Conservation (phyloP, 2,113 vertebrate genomes). For the Festucalex cinctus region DNA sequence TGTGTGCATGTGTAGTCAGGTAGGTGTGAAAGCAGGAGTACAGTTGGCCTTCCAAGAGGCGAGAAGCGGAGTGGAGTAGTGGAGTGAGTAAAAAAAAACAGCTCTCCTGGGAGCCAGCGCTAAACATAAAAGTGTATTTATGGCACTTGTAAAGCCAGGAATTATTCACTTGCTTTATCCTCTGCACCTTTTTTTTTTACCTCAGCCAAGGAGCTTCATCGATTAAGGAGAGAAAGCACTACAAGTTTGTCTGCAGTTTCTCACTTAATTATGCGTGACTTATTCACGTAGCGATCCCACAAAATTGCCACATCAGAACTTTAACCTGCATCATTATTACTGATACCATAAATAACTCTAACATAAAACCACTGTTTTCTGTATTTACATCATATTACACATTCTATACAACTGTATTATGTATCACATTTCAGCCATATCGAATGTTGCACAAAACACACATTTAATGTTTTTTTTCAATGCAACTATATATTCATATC, state of each 20-base stretch:
- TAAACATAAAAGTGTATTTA: slow-evolving; percentile 19
- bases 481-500: too few species aligned
- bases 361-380: neutral
- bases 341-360: too few species aligned
- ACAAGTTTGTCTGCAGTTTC: too few species aligned
- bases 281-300: too few species aligned
- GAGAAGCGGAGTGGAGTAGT: slow-evolving; percentile 10
- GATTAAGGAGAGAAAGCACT: neutral
- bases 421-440: neutral
- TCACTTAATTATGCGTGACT: too few species aligned
- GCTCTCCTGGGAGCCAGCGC: slow-evolving; percentile 2
- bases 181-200: slow-evolving; percentile 1
- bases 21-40: slow-evolving; percentile 13
- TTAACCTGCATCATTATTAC: too few species aligned
- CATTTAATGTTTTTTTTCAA: too few species aligned
- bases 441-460: neutral
- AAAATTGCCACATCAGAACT: too few species aligned
- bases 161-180: neutral
- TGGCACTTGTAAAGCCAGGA: slow-evolving; percentile 5
- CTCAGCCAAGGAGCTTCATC: slow-evolving; percentile 18
- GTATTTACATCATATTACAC: neutral
- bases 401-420: too few species aligned
- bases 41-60: slow-evolving; percentile 6
- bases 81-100: slow-evolving; percentile 24
- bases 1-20: neutral